Conservation (phyloP, 2,888 invertebrate species). For the Leucoma salicis region DNA sequence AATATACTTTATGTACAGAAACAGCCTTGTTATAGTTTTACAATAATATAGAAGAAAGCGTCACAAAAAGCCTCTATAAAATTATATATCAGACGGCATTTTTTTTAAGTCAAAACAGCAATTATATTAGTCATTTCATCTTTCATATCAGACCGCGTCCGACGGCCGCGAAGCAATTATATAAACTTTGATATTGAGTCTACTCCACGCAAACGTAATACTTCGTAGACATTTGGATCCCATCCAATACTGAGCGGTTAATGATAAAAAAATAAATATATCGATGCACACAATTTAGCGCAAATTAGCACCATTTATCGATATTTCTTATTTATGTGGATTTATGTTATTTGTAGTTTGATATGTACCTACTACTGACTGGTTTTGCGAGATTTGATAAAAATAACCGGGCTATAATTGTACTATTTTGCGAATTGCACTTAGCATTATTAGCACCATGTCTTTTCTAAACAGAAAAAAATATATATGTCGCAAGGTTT, state of each 20-base stretch:
- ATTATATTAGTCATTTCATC: constrained; percentile 18
- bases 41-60: too few relatives aligned
- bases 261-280: constrained; percentile 9
- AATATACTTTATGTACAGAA: too few relatives aligned
- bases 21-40: too few relatives aligned
- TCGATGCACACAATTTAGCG: constrained; percentile 19
- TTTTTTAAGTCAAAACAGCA: constrained; percentile 15
- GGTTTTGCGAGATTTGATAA: too few relatives aligned
- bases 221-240: constrained; percentile 16
- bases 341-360: not conserved
- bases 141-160: constrained; percentile 12
- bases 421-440: too few relatives aligned
- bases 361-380: not conserved
- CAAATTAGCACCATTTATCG: constrained; percentile 11
- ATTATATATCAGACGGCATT: constrained; percentile 3
- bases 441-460: too few relatives aligned
- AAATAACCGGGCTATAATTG: too few relatives aligned
- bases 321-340: not conserved
- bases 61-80: not conserved
- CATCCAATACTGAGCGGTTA: constrained; percentile 22
- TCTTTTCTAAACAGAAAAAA: too few relatives aligned
- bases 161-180: constrained; percentile 16
- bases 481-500: too few relatives aligned
- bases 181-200: constrained; percentile 22
- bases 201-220: constrained; percentile 15